Conservation (phyloP, 2,113 vertebrate genomes). For the Kobus ellipsiprymnus region DNA sequence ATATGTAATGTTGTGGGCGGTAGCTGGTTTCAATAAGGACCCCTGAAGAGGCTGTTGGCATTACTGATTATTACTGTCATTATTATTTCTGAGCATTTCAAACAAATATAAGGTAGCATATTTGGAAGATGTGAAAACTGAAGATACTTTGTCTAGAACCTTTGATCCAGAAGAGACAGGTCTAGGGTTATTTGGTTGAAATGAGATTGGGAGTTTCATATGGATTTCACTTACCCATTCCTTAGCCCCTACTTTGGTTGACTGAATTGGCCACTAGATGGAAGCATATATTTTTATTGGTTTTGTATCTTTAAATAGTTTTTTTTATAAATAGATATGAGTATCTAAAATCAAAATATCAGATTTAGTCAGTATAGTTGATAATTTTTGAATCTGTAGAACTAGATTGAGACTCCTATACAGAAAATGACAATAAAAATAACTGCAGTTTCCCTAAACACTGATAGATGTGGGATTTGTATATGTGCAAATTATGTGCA, state of each 20-base stretch:
- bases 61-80: neutral
- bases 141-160: neutral
- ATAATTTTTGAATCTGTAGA: neutral
- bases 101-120: neutral
- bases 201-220: neutral
- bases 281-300: slow-evolving; percentile 30
- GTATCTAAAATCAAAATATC: neutral
- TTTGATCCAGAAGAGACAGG: neutral
- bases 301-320: neutral
- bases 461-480: neutral
- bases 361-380: neutral
- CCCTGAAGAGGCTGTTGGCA: neutral
- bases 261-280: slow-evolving; percentile 16
- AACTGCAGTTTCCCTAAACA: neutral
- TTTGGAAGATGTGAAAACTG: neutral
- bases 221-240: neutral
- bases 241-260: neutral
- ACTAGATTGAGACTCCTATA: neutral
- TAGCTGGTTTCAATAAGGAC: neutral
- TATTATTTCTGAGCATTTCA: neutral
- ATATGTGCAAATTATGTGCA: neutral
- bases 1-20: neutral
- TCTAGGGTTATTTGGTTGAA: neutral
- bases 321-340: neutral
- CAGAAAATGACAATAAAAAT: neutral